Conservation (phyloP, 2,797 vertebrate species). For the Xerus rutilus region DNA sequence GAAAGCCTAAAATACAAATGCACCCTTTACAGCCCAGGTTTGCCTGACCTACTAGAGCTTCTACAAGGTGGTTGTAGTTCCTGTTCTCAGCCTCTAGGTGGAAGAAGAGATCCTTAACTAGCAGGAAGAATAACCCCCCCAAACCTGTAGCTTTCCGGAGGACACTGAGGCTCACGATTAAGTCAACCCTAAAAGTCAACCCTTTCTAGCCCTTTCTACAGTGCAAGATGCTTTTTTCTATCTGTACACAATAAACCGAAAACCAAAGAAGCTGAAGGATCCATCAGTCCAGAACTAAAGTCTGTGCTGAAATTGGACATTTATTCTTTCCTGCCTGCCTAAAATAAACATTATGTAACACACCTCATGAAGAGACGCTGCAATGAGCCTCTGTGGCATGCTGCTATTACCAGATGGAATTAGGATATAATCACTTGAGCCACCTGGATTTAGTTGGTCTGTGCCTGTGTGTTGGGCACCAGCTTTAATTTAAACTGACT, state of each 20-base stretch:
- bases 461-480: too few relatives aligned
- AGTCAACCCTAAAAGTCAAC: not conserved
- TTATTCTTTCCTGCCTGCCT: not conserved
- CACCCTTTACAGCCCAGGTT: not conserved
- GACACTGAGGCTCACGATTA: conserved; percentile 54
- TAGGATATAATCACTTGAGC: not conserved
- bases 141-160: not conserved
- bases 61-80: not conserved
- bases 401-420: not conserved
- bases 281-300: conserved; percentile 21
- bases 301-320: not conserved
- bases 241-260: conserved; percentile 57
- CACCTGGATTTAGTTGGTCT: not conserved
- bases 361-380: not conserved
- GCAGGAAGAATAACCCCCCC: not conserved
- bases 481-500: conserved; percentile 11
- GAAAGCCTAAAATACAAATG: not conserved
- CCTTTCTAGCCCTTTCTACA: conserved; percentile 37
- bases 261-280: conserved; percentile 23
- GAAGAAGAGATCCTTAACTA: conserved; percentile 78
- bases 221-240: not conserved
- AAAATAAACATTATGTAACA: conserved; percentile 24
- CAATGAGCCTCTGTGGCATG: not conserved
- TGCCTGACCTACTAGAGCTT: not conserved
- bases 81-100: conserved; percentile 81